A percentile compares a stretch with the other conserved stretches of the same genome.
Evolutionary conservation across 2,113 vertebrate species (phyloP).

Genomic region (Boulengeromyrus knoepffleri): DNA sequence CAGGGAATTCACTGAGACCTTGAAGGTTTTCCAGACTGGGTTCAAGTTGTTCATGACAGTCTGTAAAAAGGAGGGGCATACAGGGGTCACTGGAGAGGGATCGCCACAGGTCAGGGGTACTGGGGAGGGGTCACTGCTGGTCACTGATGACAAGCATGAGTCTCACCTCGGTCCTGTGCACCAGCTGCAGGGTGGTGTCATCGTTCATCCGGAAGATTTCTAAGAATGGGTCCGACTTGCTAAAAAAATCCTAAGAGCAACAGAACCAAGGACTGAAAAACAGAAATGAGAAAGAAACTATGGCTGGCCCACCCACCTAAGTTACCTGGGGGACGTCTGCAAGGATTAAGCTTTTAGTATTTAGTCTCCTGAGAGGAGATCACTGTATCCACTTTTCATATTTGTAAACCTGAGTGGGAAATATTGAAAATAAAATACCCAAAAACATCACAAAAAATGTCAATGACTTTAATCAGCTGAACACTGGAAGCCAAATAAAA

Average conservation of each 20-base stretch:
- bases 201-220: constrained; percentile 94
- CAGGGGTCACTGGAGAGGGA: neutral
- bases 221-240: constrained; percentile 94
- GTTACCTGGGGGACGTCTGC: neutral
- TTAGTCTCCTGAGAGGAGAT: neutral
- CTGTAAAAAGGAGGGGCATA: constrained; percentile 47
- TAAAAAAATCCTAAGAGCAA: constrained; percentile 86
- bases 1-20: constrained; percentile 91
- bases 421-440: neutral
- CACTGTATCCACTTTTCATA: neutral
- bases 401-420: neutral
- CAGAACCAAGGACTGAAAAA: neutral
- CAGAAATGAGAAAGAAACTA: neutral
- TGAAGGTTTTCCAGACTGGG: constrained; percentile 93
- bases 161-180: constrained; percentile 91
- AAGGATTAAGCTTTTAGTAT: neutral
- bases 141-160: too few relatives aligned
- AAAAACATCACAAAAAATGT: neutral
- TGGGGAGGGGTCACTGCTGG: neutral
- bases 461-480: neutral
- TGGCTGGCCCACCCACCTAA: neutral
- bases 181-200: constrained; percentile 87
- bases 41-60: constrained; percentile 98
- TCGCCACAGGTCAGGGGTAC: neutral
- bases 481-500: neutral